Evolutionary conservation across 2,797 vertebrate genomes (phyloP).

Genomic region (Parauchenoglanis punctatus): DNA sequence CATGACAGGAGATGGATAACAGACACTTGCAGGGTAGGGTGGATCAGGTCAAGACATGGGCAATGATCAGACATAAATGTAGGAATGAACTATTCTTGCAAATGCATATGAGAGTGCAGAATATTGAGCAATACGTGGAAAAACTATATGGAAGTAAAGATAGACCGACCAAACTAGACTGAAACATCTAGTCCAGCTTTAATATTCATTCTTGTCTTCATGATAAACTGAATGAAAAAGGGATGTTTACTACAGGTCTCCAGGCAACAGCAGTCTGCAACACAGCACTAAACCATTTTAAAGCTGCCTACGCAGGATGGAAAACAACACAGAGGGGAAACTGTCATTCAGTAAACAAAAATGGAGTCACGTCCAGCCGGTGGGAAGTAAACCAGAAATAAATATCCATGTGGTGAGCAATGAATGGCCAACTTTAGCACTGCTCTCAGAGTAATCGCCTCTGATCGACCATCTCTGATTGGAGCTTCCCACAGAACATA

Average conservation of each 20-base stretch:
- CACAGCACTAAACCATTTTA: conserved; percentile 20
- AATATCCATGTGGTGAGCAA: conserved; percentile 36
- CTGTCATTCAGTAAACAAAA: conserved; percentile 21
- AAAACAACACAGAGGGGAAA: conserved; percentile 25
- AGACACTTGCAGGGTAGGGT: conserved; percentile 24
- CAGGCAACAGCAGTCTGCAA: neutral
- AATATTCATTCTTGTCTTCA: neutral
- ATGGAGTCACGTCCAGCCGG: conserved; percentile 27
- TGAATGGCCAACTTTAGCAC: conserved; percentile 19
- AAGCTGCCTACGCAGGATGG: neutral
- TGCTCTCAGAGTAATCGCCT: conserved; percentile 13
- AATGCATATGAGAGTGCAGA: neutral
- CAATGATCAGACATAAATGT: neutral
- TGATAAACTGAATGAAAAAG: conserved; percentile 7
- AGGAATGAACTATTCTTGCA: neutral
- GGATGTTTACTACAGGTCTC: conserved; percentile 28
- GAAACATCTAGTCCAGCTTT: neutral
- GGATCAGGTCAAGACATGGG: neutral
- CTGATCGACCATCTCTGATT: conserved; percentile 30
- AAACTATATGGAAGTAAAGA: neutral
- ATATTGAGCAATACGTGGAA: neutral
- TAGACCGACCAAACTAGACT: neutral
- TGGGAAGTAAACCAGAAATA: conserved; percentile 35
- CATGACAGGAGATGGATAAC: conserved; percentile 41
- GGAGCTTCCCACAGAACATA: conserved; percentile 40